Conservation (phyloP, 2,888 invertebrate species). For the Pycnomerus fuliginosus region DNA sequence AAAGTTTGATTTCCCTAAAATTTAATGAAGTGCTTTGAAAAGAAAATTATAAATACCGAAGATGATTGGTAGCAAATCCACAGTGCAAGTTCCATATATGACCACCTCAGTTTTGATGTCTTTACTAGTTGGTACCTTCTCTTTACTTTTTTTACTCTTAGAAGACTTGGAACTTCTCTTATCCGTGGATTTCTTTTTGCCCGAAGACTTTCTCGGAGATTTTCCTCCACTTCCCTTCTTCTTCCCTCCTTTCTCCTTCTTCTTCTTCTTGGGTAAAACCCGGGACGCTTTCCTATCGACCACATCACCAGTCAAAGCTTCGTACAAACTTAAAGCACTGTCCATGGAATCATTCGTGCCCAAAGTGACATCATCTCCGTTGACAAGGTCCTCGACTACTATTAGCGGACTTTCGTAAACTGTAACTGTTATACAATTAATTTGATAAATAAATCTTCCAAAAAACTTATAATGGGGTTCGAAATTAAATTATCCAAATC, state of each 20-base stretch:
- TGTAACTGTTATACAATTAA: neutral
- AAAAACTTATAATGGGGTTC: conserved; percentile 10
- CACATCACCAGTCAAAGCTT: neutral
- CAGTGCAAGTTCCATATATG: neutral
- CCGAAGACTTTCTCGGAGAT: neutral
- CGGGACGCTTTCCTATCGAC: neutral
- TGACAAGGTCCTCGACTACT: neutral
- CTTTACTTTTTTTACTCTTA: neutral
- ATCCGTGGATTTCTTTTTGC: neutral
- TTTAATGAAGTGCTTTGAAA: neutral
- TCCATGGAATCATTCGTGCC: neutral
- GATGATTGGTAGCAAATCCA: neutral
- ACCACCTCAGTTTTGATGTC: neutral
- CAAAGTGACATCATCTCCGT: neutral
- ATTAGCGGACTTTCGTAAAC: neutral
- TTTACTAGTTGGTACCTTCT: too few species aligned
- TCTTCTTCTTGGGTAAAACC: neutral
- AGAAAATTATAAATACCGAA: neutral
- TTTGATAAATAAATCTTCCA: neutral
- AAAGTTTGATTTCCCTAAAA: too few species aligned
- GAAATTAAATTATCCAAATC: conserved; percentile 10
- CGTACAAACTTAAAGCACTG: neutral
- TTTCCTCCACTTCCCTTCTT: neutral
- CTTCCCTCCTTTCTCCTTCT: neutral
- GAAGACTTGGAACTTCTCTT: neutral